phyloP scores from a whole-genome alignment of 2,888 invertebrate species.

The Ophion ellenae region DNA sequence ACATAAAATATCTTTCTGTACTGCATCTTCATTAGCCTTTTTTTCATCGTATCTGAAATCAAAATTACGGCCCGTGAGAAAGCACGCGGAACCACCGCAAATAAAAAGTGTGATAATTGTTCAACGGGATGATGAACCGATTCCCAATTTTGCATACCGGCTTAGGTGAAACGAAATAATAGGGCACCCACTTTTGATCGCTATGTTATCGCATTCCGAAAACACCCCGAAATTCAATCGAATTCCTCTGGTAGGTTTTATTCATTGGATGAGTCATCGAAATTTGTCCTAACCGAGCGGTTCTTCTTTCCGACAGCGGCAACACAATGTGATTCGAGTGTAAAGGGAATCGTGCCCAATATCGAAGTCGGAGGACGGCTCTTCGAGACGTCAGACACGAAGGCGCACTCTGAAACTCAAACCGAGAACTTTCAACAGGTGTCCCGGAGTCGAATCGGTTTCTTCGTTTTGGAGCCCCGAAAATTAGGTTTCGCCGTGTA shows the following conservation, averaged over 20 bases:
- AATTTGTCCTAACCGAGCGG: constrained; percentile 39
- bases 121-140: not conserved
- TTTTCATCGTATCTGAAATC: not conserved
- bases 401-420: constrained; percentile 39
- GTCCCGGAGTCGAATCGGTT: constrained; percentile 49
- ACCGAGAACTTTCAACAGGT: constrained; percentile 69
- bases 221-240: not conserved
- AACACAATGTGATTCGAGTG: constrained; percentile 38
- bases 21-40: not conserved
- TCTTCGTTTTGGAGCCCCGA: constrained; percentile 53
- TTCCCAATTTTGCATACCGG: not conserved
- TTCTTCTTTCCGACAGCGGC: constrained; percentile 23
- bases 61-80: too few species aligned
- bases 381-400: constrained; percentile 38
- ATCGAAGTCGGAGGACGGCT: constrained; percentile 23
- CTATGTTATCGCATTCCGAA: too few species aligned
- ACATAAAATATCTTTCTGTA: too few species aligned
- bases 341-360: constrained; percentile 24
- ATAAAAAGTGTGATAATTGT: not conserved
- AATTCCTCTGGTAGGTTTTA: constrained; percentile 46
- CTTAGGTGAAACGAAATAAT: not conserved
- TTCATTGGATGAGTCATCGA: constrained; percentile 66
- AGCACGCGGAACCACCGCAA: too few species aligned
- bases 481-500: constrained; percentile 75
- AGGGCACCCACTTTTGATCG: not conserved